Evolutionary conservation across 2,797 vertebrate genomes (phyloP).

Genomic region (Percopsis omiscomaycus): DNA sequence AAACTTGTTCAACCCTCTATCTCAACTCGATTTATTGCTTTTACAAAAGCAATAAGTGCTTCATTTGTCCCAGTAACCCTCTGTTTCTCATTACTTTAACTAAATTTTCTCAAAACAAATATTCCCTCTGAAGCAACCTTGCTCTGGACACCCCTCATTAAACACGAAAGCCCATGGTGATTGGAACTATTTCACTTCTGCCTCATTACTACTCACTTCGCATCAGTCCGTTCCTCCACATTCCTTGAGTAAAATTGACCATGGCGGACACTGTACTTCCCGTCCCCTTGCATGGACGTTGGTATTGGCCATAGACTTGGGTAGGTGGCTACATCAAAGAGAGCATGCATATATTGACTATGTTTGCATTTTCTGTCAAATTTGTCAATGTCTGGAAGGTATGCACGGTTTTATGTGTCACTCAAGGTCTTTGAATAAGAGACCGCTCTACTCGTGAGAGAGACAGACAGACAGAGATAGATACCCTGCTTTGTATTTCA

Average conservation of each 20-base stretch:
- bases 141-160: constrained; percentile 36
- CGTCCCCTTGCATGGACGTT: constrained; percentile 17
- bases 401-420: constrained; percentile 30
- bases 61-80: no score
- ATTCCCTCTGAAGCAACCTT: constrained; percentile 12
- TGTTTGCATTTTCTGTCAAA: constrained; percentile 31
- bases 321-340: constrained; percentile 33
- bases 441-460: constrained; percentile 16
- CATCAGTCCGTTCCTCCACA: not conserved
- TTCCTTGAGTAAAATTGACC: constrained; percentile 1
- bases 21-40: no score
- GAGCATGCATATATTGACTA: constrained; percentile 11
- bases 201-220: constrained; percentile 20
- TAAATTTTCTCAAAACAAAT: not conserved
- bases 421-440: constrained; percentile 14
- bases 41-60: no score
- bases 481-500: constrained; percentile 39
- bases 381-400: constrained; percentile 21
- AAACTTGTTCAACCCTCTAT: no score
- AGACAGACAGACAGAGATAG: constrained; percentile 23
- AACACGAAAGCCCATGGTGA: constrained; percentile 5
- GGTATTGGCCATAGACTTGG: constrained; percentile 16
- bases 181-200: constrained; percentile 24
- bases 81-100: no score
- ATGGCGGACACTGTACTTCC: constrained; percentile 30